A percentile compares a stretch with the other conserved stretches of the same genome.
phyloP scores from a whole-genome alignment of 2,888 invertebrate genomes.

The Myopa testacea region DNA sequence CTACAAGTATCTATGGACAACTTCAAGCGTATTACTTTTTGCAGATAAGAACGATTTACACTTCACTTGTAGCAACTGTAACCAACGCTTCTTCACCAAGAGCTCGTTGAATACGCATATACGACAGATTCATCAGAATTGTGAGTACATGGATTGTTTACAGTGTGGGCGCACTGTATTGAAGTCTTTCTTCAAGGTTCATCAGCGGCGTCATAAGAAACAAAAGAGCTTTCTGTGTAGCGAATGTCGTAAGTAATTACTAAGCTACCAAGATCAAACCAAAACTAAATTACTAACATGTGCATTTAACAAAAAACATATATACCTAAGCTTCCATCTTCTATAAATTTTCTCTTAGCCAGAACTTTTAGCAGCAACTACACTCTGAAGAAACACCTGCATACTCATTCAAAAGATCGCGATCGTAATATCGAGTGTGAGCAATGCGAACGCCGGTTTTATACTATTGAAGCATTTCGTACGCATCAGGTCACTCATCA shows the following conservation, averaged over 20 bases:
- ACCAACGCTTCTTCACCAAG: constrained; percentile 40
- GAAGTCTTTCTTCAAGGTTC: constrained; percentile 37
- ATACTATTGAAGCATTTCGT: constrained; percentile 46
- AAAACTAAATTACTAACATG: neutral
- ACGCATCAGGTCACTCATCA: constrained; percentile 46
- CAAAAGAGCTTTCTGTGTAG: constrained; percentile 45
- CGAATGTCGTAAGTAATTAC: constrained; percentile 49
- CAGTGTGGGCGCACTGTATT: constrained; percentile 43
- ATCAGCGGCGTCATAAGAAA: constrained; percentile 33
- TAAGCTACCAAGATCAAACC: too few relatives aligned
- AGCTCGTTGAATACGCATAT: constrained; percentile 38
- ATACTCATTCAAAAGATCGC: constrained; percentile 47
- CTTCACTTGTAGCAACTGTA: constrained; percentile 38
- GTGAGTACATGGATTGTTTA: constrained; percentile 42
- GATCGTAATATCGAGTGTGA: constrained; percentile 48
- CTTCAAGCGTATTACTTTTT: neutral
- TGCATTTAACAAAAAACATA: too few relatives aligned
- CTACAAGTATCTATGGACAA: too few relatives aligned
- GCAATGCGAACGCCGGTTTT: constrained; percentile 48
- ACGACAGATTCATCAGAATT: constrained; percentile 41
- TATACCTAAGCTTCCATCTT: neutral
- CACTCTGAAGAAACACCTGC: constrained; percentile 45
- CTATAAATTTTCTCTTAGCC: constrained; percentile 38
- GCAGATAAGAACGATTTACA: constrained; percentile 36
- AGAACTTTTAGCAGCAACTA: constrained; percentile 48